A percentile compares a stretch with the other conserved stretches of the same genome.
Conservation (phyloP, 1,140 invertebrate species). For the Zaprionus ghesquierei region DNA sequence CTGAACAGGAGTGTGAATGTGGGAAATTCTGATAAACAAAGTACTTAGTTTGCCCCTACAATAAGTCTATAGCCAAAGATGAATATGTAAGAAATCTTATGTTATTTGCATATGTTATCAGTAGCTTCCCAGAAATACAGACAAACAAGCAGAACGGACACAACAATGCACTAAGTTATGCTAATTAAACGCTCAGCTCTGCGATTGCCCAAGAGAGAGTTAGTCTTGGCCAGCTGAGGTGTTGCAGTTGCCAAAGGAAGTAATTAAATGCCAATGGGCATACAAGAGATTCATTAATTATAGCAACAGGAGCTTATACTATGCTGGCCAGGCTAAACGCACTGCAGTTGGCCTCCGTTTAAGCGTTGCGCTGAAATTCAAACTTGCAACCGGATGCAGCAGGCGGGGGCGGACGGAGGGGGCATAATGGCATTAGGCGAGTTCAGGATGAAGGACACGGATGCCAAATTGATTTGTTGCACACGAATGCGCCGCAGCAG, state of each 20-base stretch:
- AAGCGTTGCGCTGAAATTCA: neutral
- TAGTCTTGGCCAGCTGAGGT: neutral
- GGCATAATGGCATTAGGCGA: slow-evolving; percentile 25
- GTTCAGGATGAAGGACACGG: neutral
- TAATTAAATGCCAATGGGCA: slow-evolving; percentile 11
- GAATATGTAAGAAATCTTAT: neutral
- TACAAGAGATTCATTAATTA: slow-evolving; percentile 12
- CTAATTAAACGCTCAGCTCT: slow-evolving; percentile 7
- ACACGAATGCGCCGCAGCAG: slow-evolving; percentile 28
- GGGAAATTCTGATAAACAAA: no score
- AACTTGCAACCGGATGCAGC: neutral
- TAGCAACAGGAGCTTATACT: neutral
- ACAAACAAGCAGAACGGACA: neutral
- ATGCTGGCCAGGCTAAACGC: neutral
- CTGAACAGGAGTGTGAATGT: no score
- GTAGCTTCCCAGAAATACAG: neutral
- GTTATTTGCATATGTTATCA: neutral
- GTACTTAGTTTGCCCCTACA: no score
- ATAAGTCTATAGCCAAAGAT: neutral
- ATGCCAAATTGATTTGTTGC: slow-evolving; percentile 44
- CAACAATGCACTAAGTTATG: neutral
- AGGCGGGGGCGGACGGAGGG: no score
- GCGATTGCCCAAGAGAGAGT: neutral
- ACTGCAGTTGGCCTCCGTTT: neutral
- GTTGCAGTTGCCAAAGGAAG: neutral